Conservation (phyloP, 2,888 invertebrate species). For the Chrysolina oricalcia region DNA sequence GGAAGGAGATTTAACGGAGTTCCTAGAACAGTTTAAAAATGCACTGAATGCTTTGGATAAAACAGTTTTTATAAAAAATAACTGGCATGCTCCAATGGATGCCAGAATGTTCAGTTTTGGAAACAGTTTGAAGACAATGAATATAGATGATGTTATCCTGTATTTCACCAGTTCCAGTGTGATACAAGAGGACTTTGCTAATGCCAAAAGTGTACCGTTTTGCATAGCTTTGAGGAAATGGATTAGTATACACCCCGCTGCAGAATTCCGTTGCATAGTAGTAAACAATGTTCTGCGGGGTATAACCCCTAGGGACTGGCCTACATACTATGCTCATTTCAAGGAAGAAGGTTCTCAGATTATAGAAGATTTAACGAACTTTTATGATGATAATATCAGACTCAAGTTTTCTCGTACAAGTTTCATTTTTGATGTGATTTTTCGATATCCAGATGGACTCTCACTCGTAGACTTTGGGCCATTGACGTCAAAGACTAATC, state of each 20-base stretch:
- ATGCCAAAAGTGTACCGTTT: slow-evolving; percentile 60
- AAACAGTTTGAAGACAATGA: slow-evolving; percentile 64
- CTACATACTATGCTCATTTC: slow-evolving; percentile 68
- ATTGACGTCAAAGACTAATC: slow-evolving; percentile 65
- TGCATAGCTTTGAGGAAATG: slow-evolving; percentile 67
- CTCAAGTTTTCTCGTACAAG: slow-evolving; percentile 62
- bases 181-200: slow-evolving; percentile 65
- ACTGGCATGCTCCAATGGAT: slow-evolving; percentile 69
- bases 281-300: slow-evolving; percentile 66
- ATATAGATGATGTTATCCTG: slow-evolving; percentile 64
- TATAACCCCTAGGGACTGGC: slow-evolving; percentile 70
- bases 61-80: slow-evolving; percentile 67
- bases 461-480: slow-evolving; percentile 67
- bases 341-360: slow-evolving; percentile 66
- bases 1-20: slow-evolving; percentile 52
- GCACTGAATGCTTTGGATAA: slow-evolving; percentile 62
- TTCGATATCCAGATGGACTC: slow-evolving; percentile 63
- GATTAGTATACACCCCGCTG: slow-evolving; percentile 69
- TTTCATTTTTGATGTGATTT: slow-evolving; percentile 66
- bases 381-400: slow-evolving; percentile 63
- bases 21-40: slow-evolving; percentile 60
- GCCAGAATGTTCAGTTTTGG: slow-evolving; percentile 68
- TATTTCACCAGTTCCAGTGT: slow-evolving; percentile 66
- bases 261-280: slow-evolving; percentile 69
- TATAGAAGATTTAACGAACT: slow-evolving; percentile 62